Evolutionary conservation across 2,888 invertebrate genomes (phyloP), one percentile per base, ranked within the genome.

Genomic region (Aphidoletes aphidimyza): DNA sequence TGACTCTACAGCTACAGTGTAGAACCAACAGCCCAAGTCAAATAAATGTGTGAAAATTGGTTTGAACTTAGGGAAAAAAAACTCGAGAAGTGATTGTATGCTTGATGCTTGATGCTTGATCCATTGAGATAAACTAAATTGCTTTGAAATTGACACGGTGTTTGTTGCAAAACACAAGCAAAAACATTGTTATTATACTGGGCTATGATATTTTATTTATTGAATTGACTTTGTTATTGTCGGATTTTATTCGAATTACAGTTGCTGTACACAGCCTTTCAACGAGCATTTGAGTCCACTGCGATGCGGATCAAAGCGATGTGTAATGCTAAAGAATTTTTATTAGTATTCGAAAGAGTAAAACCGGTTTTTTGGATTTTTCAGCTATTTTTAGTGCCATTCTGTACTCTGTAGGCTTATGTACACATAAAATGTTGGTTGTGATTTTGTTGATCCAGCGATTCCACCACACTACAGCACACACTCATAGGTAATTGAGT

Each of bases 331-430:
- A 3, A 30, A n/a, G 69, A 69, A 69, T 69, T 69, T 69, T 26
- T 54, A 54, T 54, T 54, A 26, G 69, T 69, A 69, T 69, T 14
- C 69, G n/a, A 30, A 30, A 34, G 54, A 2, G 5, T 5, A 6
- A 54, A 54, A 54, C 54, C 69, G 34, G 69, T 30, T 69, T 54
- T 39, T 39, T 39, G 5, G 5, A 8, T 39, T 39, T 69, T 69
- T 69, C 69, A 69, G 69, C 69, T 69, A 69, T 69, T 69, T 69
- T 69, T 69, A 69, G 69, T 69, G 69, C 22, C 69, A 30, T 34
- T 30, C 30, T 54, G 54, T 54, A 5, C 5, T 54, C 11, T 42
- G 42, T 14, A 14, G 8, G 42, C 42, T 42, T 9, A 42, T n/a
- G 47, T 47, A 11, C 22, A 54, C 2, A 69, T 17, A 17, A 69